phyloP scores from a whole-genome alignment of 2,888 invertebrate species.

The Aleiodes testaceus region DNA sequence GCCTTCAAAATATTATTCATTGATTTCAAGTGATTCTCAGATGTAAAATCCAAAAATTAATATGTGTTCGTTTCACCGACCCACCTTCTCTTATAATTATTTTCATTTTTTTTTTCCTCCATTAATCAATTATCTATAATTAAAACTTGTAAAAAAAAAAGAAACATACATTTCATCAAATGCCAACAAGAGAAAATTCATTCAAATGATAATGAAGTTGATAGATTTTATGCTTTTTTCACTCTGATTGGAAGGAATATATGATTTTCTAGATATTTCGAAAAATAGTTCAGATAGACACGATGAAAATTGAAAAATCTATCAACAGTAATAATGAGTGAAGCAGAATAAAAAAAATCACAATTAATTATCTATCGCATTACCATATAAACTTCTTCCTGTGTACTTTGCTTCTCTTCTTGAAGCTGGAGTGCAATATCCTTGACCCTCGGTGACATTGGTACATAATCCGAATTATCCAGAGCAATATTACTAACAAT shows the following conservation, averaged over 20 bases:
- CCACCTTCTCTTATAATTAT: too few species aligned
- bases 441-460: constrained; percentile 68
- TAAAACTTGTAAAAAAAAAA: neutral
- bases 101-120: neutral
- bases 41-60: too few species aligned
- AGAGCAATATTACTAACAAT: constrained; percentile 42
- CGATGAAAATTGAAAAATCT: neutral
- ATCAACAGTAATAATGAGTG: neutral
- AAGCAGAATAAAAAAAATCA: neutral
- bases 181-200: neutral
- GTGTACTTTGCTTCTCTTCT: constrained; percentile 52
- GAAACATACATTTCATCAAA: neutral
- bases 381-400: constrained; percentile 67
- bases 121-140: too few species aligned
- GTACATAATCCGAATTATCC: constrained; percentile 67
- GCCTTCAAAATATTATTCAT: constrained; percentile 27
- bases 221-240: too few species aligned
- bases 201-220: neutral
- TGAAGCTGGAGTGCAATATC: constrained; percentile 58
- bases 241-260: too few species aligned
- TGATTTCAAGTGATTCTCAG: too few species aligned
- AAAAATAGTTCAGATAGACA: too few species aligned
- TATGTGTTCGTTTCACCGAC: too few species aligned
- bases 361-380: constrained; percentile 61
- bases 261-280: too few species aligned